A percentile compares a stretch with the other conserved stretches of the same genome.
Conservation (phyloP, 2,113 vertebrate species). For the Corythornis madagascariensis region DNA sequence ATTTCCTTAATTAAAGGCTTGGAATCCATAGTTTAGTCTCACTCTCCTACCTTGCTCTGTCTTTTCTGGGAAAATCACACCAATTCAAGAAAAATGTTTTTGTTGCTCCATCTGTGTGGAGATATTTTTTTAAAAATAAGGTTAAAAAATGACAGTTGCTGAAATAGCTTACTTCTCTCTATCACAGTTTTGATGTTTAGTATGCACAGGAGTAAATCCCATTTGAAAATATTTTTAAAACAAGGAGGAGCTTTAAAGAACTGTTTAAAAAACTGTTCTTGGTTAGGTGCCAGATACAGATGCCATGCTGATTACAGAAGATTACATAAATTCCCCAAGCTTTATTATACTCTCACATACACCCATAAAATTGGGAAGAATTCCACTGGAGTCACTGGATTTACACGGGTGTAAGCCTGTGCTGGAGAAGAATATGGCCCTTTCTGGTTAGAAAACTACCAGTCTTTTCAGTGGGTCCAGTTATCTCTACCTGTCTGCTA, state of each 20-base stretch:
- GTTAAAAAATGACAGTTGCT: not conserved
- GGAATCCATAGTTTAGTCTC: not conserved
- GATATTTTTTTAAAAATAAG: not conserved
- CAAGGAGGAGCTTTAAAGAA: slow-evolving; percentile 15
- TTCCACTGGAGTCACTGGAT: not conserved
- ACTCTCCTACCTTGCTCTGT: not conserved
- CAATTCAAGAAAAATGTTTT: not conserved
- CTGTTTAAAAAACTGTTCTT: slow-evolving; percentile 34
- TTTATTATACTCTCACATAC: slow-evolving; percentile 31
- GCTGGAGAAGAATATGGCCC: not conserved
- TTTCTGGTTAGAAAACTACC: not conserved
- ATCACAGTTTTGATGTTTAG: not conserved
- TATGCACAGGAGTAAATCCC: not conserved
- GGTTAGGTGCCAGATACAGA: slow-evolving; percentile 48
- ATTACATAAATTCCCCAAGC: slow-evolving; percentile 30
- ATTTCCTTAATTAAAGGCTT: not conserved
- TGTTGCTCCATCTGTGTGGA: not conserved
- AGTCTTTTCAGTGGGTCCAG: not conserved
- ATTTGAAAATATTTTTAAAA: slow-evolving; percentile 39
- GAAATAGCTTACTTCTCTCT: not conserved
- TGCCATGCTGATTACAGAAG: slow-evolving; percentile 48
- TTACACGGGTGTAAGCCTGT: not conserved
- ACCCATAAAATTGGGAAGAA: slow-evolving; percentile 32
- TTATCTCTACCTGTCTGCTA: not conserved
- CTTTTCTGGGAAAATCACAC: not conserved